Evolutionary conservation across 1,140 invertebrate species (phyloP).

Genomic region (Parapsyche elsis): DNA sequence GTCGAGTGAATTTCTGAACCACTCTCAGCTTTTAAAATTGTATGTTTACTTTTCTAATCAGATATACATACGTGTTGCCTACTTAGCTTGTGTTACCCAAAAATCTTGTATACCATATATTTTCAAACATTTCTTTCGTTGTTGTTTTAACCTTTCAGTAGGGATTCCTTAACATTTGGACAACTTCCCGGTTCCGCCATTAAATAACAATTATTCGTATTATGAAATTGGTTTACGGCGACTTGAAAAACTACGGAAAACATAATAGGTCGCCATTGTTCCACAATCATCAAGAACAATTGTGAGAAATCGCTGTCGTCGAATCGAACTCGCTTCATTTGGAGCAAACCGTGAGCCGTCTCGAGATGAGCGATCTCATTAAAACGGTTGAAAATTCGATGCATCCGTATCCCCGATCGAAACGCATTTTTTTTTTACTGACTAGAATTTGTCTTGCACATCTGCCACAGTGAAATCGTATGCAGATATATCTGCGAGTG

Average conservation of each 20-base stretch:
- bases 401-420: too few relatives aligned
- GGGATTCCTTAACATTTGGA: neutral
- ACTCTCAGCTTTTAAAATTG: too few relatives aligned
- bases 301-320: constrained; percentile 17
- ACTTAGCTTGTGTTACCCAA: too few relatives aligned
- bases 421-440: too few relatives aligned
- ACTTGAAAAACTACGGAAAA: constrained; percentile 9
- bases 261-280: constrained; percentile 28
- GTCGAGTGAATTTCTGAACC: too few relatives aligned
- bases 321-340: neutral
- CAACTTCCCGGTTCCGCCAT: neutral
- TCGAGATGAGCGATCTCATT: neutral
- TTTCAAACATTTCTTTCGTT: neutral
- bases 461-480: neutral
- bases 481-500: too few relatives aligned
- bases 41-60: too few relatives aligned
- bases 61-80: too few relatives aligned
- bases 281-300: constrained; percentile 12
- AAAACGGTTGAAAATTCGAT: neutral
- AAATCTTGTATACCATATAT: too few relatives aligned
- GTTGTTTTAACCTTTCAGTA: neutral
- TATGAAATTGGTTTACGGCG: constrained; percentile 12
- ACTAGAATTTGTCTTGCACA: too few relatives aligned
- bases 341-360: neutral
- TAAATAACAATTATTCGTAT: constrained; percentile 13